A percentile compares a stretch with the other conserved stretches of the same genome.
Evolutionary conservation across 2,113 vertebrate genomes (phyloP).

Genomic region (Gracilinanus agilis): DNA sequence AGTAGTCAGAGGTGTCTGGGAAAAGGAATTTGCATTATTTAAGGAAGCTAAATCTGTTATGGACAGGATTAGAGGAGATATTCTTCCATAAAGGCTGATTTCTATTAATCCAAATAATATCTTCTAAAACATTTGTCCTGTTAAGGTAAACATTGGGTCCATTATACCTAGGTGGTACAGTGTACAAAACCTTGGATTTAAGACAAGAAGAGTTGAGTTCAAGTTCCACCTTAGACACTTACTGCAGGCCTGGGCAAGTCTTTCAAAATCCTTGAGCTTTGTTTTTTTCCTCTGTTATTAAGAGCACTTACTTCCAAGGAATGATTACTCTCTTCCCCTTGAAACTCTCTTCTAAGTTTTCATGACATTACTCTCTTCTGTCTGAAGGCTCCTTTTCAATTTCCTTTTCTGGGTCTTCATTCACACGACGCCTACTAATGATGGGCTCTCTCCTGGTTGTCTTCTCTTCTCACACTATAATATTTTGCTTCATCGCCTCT

Average conservation of each 20-base stretch:
- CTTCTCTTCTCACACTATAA: background rate
- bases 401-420: background rate
- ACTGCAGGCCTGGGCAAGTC: background rate
- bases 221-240: background rate
- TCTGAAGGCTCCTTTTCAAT: background rate
- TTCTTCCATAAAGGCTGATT: background rate
- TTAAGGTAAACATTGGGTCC: background rate
- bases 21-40: conserved; percentile 48
- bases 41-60: conserved; percentile 37
- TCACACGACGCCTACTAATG: background rate
- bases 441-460: background rate
- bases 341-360: background rate
- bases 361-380: background rate
- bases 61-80: background rate
- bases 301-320: background rate
- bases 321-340: background rate
- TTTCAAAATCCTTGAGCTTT: background rate
- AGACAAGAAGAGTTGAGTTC: background rate
- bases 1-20: conserved; percentile 65
- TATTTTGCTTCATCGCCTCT: background rate
- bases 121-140: background rate
- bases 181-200: background rate
- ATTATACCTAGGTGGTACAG: background rate
- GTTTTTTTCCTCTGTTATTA: background rate
- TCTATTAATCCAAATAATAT: background rate